Evolutionary conservation across 2,113 vertebrate species (phyloP).

Genomic region (Campylomormyrus tamandua): DNA sequence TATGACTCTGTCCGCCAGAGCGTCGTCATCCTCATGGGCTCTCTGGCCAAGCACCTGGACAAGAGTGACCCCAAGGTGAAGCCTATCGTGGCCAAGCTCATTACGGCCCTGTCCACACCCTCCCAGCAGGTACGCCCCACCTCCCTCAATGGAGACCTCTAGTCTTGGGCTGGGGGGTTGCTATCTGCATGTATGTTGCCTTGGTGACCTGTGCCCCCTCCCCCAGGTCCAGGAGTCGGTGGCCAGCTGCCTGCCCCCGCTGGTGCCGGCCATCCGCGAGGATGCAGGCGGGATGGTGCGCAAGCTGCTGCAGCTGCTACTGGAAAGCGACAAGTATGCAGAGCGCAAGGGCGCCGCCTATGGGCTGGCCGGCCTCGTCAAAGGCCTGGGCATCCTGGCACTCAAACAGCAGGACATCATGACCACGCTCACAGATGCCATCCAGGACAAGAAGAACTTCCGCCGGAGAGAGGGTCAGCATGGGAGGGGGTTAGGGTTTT

Average conservation of each 20-base stretch:
- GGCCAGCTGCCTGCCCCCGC: constrained; percentile 85
- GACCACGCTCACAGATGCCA: constrained; percentile 86
- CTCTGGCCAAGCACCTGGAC: constrained; percentile 94
- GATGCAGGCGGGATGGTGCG: constrained; percentile 90
- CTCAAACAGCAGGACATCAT: constrained; percentile 99
- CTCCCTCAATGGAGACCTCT: neutral
- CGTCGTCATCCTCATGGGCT: constrained; percentile 97
- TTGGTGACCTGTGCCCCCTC: neutral
- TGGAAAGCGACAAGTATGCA: constrained; percentile 94
- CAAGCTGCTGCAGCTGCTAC: constrained; percentile 84
- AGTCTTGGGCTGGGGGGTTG: neutral
- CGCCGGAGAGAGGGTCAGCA: constrained; percentile 85
- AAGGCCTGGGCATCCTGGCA: constrained; percentile 90
- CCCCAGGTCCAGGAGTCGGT: constrained; percentile 92
- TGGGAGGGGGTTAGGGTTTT: neutral
- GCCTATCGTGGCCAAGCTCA: constrained; percentile 93
- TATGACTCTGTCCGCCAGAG: constrained; percentile 96
- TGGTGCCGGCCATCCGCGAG: constrained; percentile 93
- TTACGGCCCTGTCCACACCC: constrained; percentile 89
- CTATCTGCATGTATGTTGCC: neutral
- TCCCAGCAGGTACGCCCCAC: constrained; percentile 80
- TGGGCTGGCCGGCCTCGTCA: constrained; percentile 89
- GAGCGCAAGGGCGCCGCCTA: constrained; percentile 92
- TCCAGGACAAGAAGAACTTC: constrained; percentile 98
- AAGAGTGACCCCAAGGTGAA: constrained; percentile 97